These are phyloP conservation scores for Dromas ardeola DNA, from an alignment of 2,113 vertebrate genomes.

Conservation along the genomic window DNA sequence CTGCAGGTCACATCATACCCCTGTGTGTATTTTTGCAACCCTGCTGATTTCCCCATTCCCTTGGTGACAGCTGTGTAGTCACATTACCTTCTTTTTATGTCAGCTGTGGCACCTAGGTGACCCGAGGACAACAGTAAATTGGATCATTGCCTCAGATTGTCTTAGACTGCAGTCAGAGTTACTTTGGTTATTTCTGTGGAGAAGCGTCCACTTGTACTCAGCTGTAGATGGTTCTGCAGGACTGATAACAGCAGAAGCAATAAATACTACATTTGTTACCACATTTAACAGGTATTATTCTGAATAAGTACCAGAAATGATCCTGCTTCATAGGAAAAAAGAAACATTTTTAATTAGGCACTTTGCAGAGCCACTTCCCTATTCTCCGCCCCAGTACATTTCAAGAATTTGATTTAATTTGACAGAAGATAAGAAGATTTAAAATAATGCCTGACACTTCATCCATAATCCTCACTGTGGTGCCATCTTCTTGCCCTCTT, in stretches of 20 bases:
- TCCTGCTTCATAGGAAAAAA: not conserved
- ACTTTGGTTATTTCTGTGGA: not conserved
- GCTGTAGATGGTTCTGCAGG: not conserved
- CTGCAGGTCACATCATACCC: not conserved
- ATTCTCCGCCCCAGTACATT: not conserved
- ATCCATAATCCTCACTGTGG: not conserved
- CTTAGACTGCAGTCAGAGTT: not conserved
- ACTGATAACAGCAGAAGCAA: not conserved
- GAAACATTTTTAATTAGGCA: not conserved
- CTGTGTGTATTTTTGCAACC: not conserved
- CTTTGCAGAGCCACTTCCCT: not conserved
- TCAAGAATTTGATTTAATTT: not conserved
- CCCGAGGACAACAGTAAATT: not conserved
- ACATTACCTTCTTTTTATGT: conserved; percentile 10
- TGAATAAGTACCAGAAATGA: not conserved
- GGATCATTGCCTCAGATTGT: conserved; percentile 10
- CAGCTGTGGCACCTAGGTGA: not conserved
- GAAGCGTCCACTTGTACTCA: not conserved
- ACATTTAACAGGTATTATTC: not conserved
- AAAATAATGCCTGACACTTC: conserved; percentile 19
- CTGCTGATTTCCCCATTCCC: not conserved
- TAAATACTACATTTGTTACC: not conserved
- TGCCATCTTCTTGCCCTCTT: not conserved
- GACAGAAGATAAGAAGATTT: conserved; percentile 16
- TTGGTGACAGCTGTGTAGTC: not conserved